Evolutionary conservation across 2,113 vertebrate species (phyloP), one percentile per base, ranked within the genome.

Genomic region (mouse (Mus musculus)): DNA sequence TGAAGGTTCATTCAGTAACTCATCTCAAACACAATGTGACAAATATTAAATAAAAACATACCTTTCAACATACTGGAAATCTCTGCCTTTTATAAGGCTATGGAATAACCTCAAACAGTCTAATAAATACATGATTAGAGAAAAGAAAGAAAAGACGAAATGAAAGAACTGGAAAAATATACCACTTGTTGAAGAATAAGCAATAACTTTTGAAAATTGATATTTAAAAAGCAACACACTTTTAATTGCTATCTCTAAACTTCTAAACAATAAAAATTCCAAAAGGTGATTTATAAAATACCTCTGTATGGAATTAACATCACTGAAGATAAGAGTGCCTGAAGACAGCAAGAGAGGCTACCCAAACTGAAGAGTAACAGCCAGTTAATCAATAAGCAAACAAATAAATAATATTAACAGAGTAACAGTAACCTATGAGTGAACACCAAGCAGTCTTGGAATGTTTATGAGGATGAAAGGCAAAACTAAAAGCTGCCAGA

Each of bases 11-110:
- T 26, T 0, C 33, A 87, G 8, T 90, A 52, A 85, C 85, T 89
- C 26, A 73, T 59, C 69, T 95, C 78, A 81, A 93, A 97, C 4
- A 56, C 22, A 85, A 36, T 63, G 46, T 82, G 22, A 67, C 13
- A 81, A 81, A 93, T 67, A 77, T 7, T 24, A 65, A 76, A 89
- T 54, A 87, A 88, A 88, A 93, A 46, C 61, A 65, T 0, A 28
- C 1, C 42, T 90, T 95, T 78, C 49, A 63, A 42, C 73, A 46
- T 88, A 56, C 39, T 93, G 88, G 39, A 90, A n/a, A 80, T 76
- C 8, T 12, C 5, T 90, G 3, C 2, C 22, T 77, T 91, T 94
- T 36, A 54, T 75, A 61, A 89, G 7, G 4, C 12, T 56, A 3
- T 78, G 24, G 42, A 28, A 39, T 3, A 30, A 52, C 7, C 20